These are phyloP conservation scores for Drosophila mettleri DNA, from an alignment of 2,888 invertebrate genomes.

Conservation along the genomic window DNA sequence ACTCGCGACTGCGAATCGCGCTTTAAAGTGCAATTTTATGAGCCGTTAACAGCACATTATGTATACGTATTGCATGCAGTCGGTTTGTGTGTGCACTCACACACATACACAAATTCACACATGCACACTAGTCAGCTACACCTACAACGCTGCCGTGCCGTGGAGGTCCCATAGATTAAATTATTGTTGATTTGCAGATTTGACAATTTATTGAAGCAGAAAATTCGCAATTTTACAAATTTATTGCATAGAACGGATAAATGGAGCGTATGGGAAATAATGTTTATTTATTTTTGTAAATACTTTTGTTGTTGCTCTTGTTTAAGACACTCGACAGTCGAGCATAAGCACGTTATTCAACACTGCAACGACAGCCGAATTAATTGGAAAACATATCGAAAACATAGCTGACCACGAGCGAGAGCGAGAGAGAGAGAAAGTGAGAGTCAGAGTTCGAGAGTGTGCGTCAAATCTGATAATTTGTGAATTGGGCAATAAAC, in stretches of 20 bases:
- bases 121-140: neutral
- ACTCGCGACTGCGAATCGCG: slow-evolving; percentile 49
- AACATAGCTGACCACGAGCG: neutral
- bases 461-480: slow-evolving; percentile 46
- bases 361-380: slow-evolving; percentile 49
- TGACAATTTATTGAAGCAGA: slow-evolving; percentile 68
- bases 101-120: neutral
- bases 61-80: slow-evolving; percentile 49
- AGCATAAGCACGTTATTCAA: slow-evolving; percentile 40
- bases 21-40: slow-evolving; percentile 76
- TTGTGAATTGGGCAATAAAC: slow-evolving; percentile 45
- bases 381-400: slow-evolving; percentile 64
- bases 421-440: neutral
- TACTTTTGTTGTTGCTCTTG: slow-evolving; percentile 10
- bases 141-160: slow-evolving; percentile 10
- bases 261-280: slow-evolving; percentile 17
- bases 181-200: slow-evolving; percentile 71
- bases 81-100: slow-evolving; percentile 4
- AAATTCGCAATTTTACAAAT: slow-evolving; percentile 72
- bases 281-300: slow-evolving; percentile 27
- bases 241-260: slow-evolving; percentile 49
- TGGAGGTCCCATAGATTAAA: slow-evolving; percentile 49
- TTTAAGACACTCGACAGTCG: slow-evolving; percentile 42
- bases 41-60: slow-evolving; percentile 71
- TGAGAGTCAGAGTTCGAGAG: neutral